phyloP scores from a whole-genome alignment of 2,888 invertebrate species.

The Diarsia rubi region DNA sequence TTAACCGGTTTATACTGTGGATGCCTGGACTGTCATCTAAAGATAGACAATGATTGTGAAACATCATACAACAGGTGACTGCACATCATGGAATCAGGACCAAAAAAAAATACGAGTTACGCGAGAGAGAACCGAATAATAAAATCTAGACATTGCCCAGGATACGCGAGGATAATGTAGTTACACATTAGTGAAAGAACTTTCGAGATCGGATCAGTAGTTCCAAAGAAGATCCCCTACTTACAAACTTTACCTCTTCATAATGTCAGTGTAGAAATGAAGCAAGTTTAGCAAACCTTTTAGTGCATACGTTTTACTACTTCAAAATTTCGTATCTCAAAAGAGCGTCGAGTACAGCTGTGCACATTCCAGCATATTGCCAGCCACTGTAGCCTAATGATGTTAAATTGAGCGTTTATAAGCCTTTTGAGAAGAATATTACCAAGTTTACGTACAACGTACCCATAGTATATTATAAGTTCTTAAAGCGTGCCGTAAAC shows the following conservation, averaged over 20 bases:
- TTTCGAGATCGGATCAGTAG: not conserved
- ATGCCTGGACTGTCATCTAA: too few relatives aligned
- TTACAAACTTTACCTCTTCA: not conserved
- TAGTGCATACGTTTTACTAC: conserved; percentile 2
- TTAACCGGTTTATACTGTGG: too few relatives aligned
- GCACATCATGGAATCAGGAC: not conserved
- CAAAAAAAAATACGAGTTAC: too few relatives aligned
- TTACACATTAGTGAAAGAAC: not conserved
- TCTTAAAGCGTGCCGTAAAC: conserved; percentile 19
- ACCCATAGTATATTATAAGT: conserved; percentile 27
- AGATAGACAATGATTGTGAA: not conserved
- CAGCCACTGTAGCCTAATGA: conserved; percentile 21
- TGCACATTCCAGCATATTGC: conserved; percentile 3
- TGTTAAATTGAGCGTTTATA: conserved; percentile 48
- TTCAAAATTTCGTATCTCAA: conserved; percentile 1
- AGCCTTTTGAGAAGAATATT: conserved; percentile 37
- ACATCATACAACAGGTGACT: not conserved
- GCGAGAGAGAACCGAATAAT: too few relatives aligned
- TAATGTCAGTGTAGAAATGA: not conserved
- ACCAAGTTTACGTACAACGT: conserved; percentile 30
- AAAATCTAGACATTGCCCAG: not conserved
- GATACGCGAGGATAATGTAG: not conserved
- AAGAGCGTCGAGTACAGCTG: conserved; percentile 20
- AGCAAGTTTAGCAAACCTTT: not conserved
- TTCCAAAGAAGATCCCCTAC: not conserved